Evolutionary conservation across 2,113 vertebrate genomes (phyloP), one percentile per base, ranked within the genome.

Genomic region (Pseudorhombus dupliciocellatus): DNA sequence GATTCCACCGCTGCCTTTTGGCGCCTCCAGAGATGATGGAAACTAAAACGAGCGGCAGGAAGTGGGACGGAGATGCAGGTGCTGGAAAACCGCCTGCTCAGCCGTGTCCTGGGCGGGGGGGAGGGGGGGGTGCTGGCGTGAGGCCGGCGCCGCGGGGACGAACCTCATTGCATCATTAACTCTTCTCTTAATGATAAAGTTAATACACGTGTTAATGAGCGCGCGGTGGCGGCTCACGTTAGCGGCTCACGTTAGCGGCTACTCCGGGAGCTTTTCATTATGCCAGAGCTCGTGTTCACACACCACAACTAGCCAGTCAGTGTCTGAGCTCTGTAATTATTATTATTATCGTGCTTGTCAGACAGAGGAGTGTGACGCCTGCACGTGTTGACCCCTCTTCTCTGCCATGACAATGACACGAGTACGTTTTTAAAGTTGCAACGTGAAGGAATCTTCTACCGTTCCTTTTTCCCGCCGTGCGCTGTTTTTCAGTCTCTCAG

Each of bases 21-120:
- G 51, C 21, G 57, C 68, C 84, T 75, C 85, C 57, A 30, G 85
- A 85, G 89, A 86, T 37, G 1, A 44, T 21, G 2, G 58, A 53
- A 60, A 80, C 81, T 84, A 82, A 83, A 81, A 84, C 37, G 64
- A 78, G 81, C 77, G 75, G 51, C 68, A 55, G 57, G 75, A 86
- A 85, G 80, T 84, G 77, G 89, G 84, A 79, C 90, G 82, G 60
- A 75, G 9, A 25, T 74, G 83, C 80, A 88, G 87, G 86, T 89
- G 65, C 73, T 9, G 28, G 22, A 62, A 70, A 71, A 42, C 30
- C 8, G 24, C 64, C 42, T 1, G 28, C 74, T 85, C 79, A 76
- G 70, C 78, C 54, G 0, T 15, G 51, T 73, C 48, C 50, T 54
- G n/a, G n/a, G n/a, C n/a, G n/a, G n/a, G n/a, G n/a, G n/a, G n/a